Base-by-base conservation (phyloP, 2,113 vertebrate genomes). In the Gyps fulvus region DNA sequence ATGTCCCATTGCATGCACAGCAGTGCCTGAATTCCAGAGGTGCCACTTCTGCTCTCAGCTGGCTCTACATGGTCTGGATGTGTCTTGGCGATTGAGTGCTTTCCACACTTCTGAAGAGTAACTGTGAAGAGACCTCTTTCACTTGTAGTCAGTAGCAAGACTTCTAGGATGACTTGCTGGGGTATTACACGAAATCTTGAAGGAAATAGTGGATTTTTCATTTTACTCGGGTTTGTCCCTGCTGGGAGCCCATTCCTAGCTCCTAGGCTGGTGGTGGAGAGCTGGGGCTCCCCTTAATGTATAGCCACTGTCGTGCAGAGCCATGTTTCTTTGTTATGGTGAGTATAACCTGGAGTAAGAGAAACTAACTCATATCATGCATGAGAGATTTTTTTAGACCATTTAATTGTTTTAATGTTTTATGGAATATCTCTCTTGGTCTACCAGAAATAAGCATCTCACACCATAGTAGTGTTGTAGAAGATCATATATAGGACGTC, bases 1-100 rank as follows among this genome's bases (percentile, higher is more conserved):
- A 13, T 16, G 29, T 45, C 38, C 45, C 0, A 0, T 38, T 57
- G 52, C 8, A 36, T 11, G 16, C 10, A 14, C 8, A 2, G 12
- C 42, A 52, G 27, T 40, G 34, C 43, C 34, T 16, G 20, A 63
- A 21, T 16, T 72, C 11, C 21, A 62, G 79, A 65, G 54, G 10
- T 76, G 47, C 34, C 0, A 0, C 18, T 54, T 55, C 49, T 89
- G n/a, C 73, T 40, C 32, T 87, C 2, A 2, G 11, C 13, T 92
- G 70, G 17, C 31, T 71, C 25, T 34, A 3, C 1, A 0, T 15
- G 10, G 22, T 72, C 70, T 72, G 49, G 15, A 18, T 52, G 16
- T 3, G 1, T 87, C 61, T n/a, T 59, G 70, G 27, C 2, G 1
- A 23, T 22, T 2, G 3, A 54, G 27, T 66, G 29, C 40, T 63